phyloP scores from a whole-genome alignment of 2,797 vertebrate genomes.

The Rhodeus uyekii region DNA sequence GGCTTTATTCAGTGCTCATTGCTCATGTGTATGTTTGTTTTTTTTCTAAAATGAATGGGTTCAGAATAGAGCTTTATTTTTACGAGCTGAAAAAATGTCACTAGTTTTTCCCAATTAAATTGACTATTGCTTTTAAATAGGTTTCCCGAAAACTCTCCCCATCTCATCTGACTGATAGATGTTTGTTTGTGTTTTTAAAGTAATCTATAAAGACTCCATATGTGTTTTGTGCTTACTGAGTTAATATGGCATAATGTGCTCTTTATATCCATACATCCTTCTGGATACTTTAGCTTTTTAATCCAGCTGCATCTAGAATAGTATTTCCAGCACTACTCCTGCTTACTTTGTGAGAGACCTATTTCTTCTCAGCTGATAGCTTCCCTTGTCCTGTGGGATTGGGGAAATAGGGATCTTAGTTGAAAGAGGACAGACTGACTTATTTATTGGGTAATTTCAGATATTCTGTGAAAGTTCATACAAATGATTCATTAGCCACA shows the following conservation, averaged over 20 bases:
- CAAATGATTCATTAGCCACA: conserved; percentile 33
- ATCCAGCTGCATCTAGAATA: conserved; percentile 16
- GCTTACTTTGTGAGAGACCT: background rate
- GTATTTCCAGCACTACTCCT: background rate
- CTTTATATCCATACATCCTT: conserved; percentile 26
- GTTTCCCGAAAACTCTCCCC: background rate
- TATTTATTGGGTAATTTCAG: conserved; percentile 29
- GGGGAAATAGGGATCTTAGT: background rate
- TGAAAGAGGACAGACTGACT: conserved; percentile 35
- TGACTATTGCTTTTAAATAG: background rate
- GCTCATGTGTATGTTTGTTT: too few relatives aligned
- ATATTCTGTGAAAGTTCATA: conserved; percentile 26
- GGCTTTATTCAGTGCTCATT: background rate
- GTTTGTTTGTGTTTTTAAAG: conserved; percentile 24
- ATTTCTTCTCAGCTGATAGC: background rate
- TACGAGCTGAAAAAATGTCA: background rate
- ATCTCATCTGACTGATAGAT: too few relatives aligned
- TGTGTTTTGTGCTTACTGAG: conserved; percentile 34
- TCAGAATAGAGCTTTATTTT: background rate
- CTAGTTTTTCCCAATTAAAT: background rate
- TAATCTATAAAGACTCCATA: conserved; percentile 41
- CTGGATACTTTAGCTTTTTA: conserved; percentile 12
- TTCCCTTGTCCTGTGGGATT: background rate
- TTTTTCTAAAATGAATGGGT: background rate
- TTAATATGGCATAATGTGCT: conserved; percentile 31